Evolutionary conservation across 2,888 invertebrate species (phyloP), one percentile per base, ranked within the genome.

Genomic region (Drosophila phalerata): DNA sequence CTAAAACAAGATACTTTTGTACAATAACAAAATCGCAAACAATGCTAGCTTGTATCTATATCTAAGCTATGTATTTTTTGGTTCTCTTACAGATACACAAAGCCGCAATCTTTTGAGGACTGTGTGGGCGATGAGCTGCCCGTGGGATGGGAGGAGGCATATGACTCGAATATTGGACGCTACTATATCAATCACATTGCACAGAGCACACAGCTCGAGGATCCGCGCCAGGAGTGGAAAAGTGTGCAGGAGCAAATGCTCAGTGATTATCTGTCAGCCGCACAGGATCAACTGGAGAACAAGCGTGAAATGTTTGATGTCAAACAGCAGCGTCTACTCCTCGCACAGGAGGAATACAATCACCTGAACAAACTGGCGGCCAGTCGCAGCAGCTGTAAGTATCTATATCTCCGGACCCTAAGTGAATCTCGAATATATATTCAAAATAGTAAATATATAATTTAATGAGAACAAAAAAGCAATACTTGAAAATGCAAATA

Each of bases 51-150:
- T 10, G 52, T 49, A 40, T 62, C 45, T 67, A 28, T 69, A 25
- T 49, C 34, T 61, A 34, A 43, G 30, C 34, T 45, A 38, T 40
- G 2, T 28, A 15, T 53, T 40, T 28, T 5, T 15, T 38, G 17
- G 17, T 40, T 19, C 10, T 91, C 91, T 96, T 96, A 55, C 95
- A 99, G 98, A 94, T 97, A 96, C 92, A 98, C 98, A 83, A 99
- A 99, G 93, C 98, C 99, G 70, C 97, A 97, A 93, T 96, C 97
- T 69, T 99, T 99, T 94, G 98, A 98, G 88, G 99, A 99, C 93
- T 99, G 99, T 93, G 97, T 98, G 92, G 98, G 98, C 91, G 98
- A 98, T 94, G 98, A 99, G 93, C 93, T 99, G 92, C 98, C 98
- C 52, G 95, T 98, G 90, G 99, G 99, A 79, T 99, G 99, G 99